Conservation (phyloP, 2,888 invertebrate genomes). For the Xestia sexstrigata region DNA sequence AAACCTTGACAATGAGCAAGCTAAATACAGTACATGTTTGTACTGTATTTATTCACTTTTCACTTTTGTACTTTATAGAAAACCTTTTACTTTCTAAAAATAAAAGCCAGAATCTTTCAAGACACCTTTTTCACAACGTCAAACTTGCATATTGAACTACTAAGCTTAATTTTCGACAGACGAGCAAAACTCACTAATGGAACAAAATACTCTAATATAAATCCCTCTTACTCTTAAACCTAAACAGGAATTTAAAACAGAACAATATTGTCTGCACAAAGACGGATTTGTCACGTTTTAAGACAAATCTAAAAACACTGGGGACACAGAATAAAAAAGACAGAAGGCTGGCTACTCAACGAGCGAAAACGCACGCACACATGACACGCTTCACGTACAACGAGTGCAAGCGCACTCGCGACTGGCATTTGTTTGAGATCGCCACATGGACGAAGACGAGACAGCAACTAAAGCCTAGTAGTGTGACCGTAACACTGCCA, state of each 20-base stretch:
- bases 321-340: neutral
- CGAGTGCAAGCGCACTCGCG: no score
- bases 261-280: conserved; percentile 54
- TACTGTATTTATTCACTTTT: no score
- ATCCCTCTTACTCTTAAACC: conserved; percentile 56
- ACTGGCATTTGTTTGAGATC: neutral
- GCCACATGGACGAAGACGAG: neutral
- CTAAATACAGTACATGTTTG: neutral
- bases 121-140: neutral
- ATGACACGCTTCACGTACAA: neutral
- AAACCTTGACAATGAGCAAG: neutral
- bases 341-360: neutral
- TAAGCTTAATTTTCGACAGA: conserved; percentile 17
- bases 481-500: no score
- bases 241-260: conserved; percentile 55
- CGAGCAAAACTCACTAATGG: conserved; percentile 42
- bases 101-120: neutral
- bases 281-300: conserved; percentile 68
- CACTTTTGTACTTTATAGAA: neutral
- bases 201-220: conserved; percentile 49
- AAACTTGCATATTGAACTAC: conserved; percentile 10
- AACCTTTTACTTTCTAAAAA: conserved; percentile 9
- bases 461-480: neutral
- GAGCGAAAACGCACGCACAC: neutral
- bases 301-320: conserved; percentile 57